Evolutionary conservation across 2,113 vertebrate species (phyloP).

Genomic region (Bos javanicus): DNA sequence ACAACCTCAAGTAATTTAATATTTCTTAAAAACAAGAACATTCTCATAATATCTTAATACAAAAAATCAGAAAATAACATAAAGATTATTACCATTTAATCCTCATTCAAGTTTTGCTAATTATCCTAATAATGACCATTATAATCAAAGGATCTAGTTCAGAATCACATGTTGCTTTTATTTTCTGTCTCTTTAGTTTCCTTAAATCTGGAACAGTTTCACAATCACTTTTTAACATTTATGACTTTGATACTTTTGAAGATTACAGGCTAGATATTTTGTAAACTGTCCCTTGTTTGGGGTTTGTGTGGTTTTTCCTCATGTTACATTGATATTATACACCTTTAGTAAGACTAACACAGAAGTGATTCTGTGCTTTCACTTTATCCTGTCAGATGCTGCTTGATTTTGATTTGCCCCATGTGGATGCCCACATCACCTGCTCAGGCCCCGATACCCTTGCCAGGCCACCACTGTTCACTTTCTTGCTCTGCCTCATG

Average conservation of each 20-base stretch:
- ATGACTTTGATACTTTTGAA: neutral
- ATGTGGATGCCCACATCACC: neutral
- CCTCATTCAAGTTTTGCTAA: neutral
- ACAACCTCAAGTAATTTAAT: neutral
- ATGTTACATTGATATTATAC: neutral
- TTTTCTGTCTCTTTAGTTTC: neutral
- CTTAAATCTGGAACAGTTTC: neutral
- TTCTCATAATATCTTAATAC: neutral
- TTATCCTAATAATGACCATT: neutral
- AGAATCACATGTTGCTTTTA: neutral
- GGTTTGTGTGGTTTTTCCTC: neutral
- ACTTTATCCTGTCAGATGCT: neutral
- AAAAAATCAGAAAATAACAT: neutral
- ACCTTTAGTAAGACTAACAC: neutral
- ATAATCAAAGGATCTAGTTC: neutral
- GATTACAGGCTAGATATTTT: neutral
- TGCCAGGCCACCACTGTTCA: neutral
- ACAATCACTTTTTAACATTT: neutral
- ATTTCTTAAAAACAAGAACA: constrained; percentile 16
- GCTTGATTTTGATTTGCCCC: neutral
- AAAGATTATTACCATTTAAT: neutral
- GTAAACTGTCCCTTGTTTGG: neutral
- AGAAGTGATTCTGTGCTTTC: neutral
- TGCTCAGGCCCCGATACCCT: neutral
- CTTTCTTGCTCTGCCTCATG: neutral